A percentile compares a stretch with the other conserved stretches of the same genome.
These are phyloP conservation scores for Eleginops maclovinus DNA, from an alignment of 2,113 vertebrate genomes.

Conservation along the genomic window DNA sequence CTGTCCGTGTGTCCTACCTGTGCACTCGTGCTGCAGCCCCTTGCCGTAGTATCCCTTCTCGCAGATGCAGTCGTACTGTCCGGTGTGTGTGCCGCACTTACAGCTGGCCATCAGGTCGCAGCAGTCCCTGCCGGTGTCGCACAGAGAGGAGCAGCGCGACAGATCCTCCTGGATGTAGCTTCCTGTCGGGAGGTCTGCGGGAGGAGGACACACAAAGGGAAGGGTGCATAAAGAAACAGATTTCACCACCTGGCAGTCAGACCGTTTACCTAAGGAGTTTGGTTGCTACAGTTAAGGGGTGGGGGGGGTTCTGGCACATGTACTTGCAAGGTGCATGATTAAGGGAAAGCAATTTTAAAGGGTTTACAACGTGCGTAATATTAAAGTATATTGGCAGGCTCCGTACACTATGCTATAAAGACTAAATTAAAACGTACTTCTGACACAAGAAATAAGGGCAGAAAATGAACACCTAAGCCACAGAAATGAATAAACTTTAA, in stretches of 20 bases:
- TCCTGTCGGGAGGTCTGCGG: constrained; percentile 93
- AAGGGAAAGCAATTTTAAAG: background rate
- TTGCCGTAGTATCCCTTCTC: constrained; percentile 96
- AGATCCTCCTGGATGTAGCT: constrained; percentile 95
- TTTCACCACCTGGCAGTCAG: background rate
- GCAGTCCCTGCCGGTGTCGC: constrained; percentile 89
- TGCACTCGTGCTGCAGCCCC: constrained; percentile 93
- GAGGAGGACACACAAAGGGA: constrained; percentile 19
- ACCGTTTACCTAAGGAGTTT: background rate
- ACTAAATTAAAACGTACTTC: background rate
- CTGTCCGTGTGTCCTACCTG: constrained; percentile 84
- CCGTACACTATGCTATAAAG: background rate
- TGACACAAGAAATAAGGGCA: constrained; percentile 5
- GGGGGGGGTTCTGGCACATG: no score
- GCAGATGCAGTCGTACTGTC: constrained; percentile 98
- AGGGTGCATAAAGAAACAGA: constrained; percentile 1
- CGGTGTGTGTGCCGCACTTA: constrained; percentile 95
- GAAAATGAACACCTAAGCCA: background rate
- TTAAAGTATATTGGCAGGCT: background rate
- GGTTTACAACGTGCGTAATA: background rate
- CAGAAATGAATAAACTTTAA: constrained; percentile 9
- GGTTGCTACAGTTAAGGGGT: background rate
- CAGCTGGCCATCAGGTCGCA: constrained; percentile 98
- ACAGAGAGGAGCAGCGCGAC: constrained; percentile 90
- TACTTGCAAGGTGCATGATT: background rate